Conservation (phyloP, 2,797 vertebrate species). For the Malacoraja senta region DNA sequence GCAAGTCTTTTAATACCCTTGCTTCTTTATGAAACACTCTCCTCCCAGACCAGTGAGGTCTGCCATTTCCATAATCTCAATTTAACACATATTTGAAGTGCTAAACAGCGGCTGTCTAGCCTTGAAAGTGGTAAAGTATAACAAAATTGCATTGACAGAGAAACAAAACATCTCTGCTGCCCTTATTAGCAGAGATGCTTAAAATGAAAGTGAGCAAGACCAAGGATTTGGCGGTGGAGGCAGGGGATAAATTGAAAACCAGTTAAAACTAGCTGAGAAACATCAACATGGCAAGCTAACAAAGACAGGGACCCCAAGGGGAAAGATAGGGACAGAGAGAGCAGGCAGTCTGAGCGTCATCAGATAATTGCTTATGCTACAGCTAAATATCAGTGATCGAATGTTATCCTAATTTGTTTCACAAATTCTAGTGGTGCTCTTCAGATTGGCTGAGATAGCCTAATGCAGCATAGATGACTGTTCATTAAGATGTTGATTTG, state of each 20-base stretch:
- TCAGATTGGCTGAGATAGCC: conserved; percentile 52
- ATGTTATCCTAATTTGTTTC: conserved; percentile 38
- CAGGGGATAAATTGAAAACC: conserved; percentile 38
- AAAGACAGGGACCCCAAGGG: conserved; percentile 38
- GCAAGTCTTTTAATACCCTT: conserved; percentile 51
- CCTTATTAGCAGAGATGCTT: conserved; percentile 44
- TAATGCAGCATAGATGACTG: conserved; percentile 50
- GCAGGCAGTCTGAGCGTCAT: conserved; percentile 35
- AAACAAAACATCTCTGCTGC: conserved; percentile 43
- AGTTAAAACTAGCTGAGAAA: conserved; percentile 39
- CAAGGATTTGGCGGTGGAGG: conserved; percentile 36
- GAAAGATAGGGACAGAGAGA: conserved; percentile 35
- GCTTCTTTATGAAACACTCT: conserved; percentile 52
- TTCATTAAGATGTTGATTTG: conserved; percentile 62
- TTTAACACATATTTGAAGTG: conserved; percentile 49
- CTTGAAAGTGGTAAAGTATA: conserved; percentile 46
- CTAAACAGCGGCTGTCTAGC: conserved; percentile 51
- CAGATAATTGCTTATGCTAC: conserved; percentile 36
- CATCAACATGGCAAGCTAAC: conserved; percentile 39
- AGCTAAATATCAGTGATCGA: conserved; percentile 37
- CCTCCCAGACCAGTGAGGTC: conserved; percentile 50
- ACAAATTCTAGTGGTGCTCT: conserved; percentile 48
- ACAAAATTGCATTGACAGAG: conserved; percentile 46
- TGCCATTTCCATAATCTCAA: conserved; percentile 56
- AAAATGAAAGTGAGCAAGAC: conserved; percentile 40